Evolutionary conservation across 2,888 invertebrate genomes (phyloP).

Genomic region (Neoitamus cyanurus): DNA sequence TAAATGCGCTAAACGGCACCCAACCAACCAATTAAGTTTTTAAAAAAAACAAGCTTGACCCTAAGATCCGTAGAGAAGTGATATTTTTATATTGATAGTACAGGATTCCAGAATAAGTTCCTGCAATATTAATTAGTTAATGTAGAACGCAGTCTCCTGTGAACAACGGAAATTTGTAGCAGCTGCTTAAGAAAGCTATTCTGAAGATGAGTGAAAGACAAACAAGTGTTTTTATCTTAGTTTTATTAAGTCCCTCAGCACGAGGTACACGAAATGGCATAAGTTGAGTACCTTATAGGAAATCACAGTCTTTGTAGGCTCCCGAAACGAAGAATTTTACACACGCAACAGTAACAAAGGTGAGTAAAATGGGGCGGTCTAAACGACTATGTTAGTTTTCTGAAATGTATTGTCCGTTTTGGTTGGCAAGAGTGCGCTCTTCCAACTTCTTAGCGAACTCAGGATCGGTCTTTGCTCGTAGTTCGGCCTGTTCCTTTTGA

Average conservation of each 20-base stretch:
- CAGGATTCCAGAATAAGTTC: too few relatives aligned
- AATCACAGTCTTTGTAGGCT: conserved; percentile 58
- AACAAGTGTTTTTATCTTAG: conserved; percentile 6
- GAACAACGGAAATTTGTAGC: too few relatives aligned
- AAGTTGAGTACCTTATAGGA: conserved; percentile 54
- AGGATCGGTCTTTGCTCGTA: conserved; percentile 64
- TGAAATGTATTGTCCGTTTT: conserved; percentile 72
- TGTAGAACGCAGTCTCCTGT: too few relatives aligned
- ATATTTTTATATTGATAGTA: too few relatives aligned
- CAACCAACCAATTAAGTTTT: too few relatives aligned
- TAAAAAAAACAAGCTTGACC: too few relatives aligned
- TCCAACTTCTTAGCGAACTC: conserved; percentile 65
- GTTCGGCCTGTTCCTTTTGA: conserved; percentile 70
- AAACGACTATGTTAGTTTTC: conserved; percentile 41
- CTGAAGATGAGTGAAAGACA: not conserved
- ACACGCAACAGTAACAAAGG: conserved; percentile 52
- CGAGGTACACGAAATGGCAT: conserved; percentile 41
- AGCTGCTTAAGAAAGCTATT: not conserved
- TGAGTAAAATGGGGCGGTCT: conserved; percentile 43
- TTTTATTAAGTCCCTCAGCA: conserved; percentile 26
- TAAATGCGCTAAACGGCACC: too few relatives aligned
- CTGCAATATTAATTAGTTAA: too few relatives aligned
- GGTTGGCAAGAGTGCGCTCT: conserved; percentile 68
- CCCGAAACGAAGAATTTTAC: conserved; percentile 50
- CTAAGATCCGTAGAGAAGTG: too few relatives aligned